Evolutionary conservation across 1,140 invertebrate genomes (phyloP).

Genomic region (Drosophila novamexicana): DNA sequence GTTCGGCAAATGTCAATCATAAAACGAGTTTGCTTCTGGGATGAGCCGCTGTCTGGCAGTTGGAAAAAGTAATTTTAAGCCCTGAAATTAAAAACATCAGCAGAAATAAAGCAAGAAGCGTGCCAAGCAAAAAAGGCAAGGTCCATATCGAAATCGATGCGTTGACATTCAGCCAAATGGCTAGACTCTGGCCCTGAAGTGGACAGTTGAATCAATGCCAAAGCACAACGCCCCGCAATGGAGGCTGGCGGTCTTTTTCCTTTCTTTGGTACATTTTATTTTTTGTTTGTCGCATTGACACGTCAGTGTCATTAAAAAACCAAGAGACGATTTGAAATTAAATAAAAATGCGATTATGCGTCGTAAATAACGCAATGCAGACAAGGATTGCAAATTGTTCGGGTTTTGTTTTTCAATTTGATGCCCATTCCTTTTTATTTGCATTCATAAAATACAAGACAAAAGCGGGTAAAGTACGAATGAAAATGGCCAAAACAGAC

Average conservation of each 20-base stretch:
- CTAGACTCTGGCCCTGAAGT: constrained; percentile 75
- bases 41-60: constrained; percentile 37
- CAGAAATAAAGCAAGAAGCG: constrained; percentile 17
- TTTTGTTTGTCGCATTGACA: constrained; percentile 73
- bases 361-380: constrained; percentile 71
- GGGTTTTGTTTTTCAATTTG: constrained; percentile 24
- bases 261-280: constrained; percentile 11
- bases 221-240: constrained; percentile 51
- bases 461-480: not conserved
- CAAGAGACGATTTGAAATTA: constrained; percentile 59
- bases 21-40: constrained; percentile 45
- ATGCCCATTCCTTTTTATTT: constrained; percentile 2
- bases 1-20: constrained; percentile 64
- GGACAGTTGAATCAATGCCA: constrained; percentile 74
- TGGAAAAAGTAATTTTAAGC: constrained; percentile 73
- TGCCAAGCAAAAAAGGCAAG: constrained; percentile 16
- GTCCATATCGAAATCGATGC: constrained; percentile 63
- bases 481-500: not conserved
- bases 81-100: constrained; percentile 48
- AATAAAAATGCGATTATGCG: constrained; percentile 79
- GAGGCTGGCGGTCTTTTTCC: not conserved
- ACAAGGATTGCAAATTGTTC: constrained; percentile 44
- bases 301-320: constrained; percentile 73
- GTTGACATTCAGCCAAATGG: constrained; percentile 68
- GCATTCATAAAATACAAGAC: constrained; percentile 1